Conservation (phyloP, 2,797 vertebrate species). For the Harpagifer antarcticus region DNA sequence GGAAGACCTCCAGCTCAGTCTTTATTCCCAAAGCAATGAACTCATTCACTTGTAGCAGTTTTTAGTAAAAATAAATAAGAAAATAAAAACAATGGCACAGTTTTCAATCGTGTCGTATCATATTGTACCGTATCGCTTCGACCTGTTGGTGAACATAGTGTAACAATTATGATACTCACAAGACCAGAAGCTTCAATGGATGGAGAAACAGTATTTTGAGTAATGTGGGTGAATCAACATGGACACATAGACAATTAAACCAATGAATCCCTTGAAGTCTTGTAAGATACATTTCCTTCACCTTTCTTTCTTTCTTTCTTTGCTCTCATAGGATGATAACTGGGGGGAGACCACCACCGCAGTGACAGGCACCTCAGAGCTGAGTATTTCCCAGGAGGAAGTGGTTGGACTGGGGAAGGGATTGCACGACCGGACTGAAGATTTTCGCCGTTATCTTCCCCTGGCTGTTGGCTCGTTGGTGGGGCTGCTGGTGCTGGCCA, state of each 20-base stretch:
- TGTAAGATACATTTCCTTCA: background rate
- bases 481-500: slow-evolving; percentile 91
- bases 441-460: slow-evolving; percentile 89
- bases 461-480: slow-evolving; percentile 86
- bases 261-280: background rate
- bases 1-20: background rate
- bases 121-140: too few relatives aligned
- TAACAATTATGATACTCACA: too few relatives aligned
- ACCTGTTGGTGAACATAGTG: too few relatives aligned
- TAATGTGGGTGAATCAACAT: background rate
- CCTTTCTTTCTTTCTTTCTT: background rate
- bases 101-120: too few relatives aligned
- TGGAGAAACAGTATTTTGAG: too few relatives aligned
- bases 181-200: too few relatives aligned
- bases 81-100: too few relatives aligned
- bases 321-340: slow-evolving; percentile 91
- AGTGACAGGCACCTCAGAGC: slow-evolving; percentile 96
- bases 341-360: slow-evolving; percentile 99
- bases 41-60: background rate
- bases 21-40: too few relatives aligned
- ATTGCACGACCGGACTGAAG: slow-evolving; percentile 88
- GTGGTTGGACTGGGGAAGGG: slow-evolving; percentile 92
- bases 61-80: too few relatives aligned
- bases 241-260: background rate
- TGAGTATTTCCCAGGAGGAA: slow-evolving; percentile 96